Evolutionary conservation across 2,888 invertebrate species (phyloP).

Genomic region (Trachelus tabidus): DNA sequence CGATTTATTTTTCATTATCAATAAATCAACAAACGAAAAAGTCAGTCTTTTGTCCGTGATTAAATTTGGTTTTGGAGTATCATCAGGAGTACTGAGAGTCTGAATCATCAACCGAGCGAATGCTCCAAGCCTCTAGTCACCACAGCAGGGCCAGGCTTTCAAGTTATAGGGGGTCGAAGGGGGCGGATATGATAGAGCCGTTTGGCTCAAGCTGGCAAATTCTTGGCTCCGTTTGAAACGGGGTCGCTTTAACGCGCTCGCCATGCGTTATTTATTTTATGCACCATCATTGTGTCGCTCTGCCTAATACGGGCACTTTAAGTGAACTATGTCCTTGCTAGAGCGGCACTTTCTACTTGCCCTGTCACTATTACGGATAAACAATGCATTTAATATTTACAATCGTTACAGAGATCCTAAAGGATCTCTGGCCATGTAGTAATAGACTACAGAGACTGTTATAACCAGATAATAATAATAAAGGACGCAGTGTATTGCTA

Average conservation of each 20-base stretch:
- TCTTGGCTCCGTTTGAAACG: conserved; percentile 50
- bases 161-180: not conserved
- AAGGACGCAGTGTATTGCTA: not conserved
- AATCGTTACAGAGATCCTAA: not conserved
- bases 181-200: conserved; percentile 28
- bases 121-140: not conserved
- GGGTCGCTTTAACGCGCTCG: conserved; percentile 42
- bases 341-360: not conserved
- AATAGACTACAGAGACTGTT: not conserved
- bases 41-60: not conserved
- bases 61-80: not conserved
- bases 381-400: not conserved
- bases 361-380: not conserved
- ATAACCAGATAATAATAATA: not conserved
- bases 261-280: conserved; percentile 47
- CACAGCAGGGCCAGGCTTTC: not conserved
- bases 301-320: conserved; percentile 34
- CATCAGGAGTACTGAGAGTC: not conserved
- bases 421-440: not conserved
- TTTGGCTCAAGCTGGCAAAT: conserved; percentile 52
- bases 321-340: not conserved
- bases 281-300: conserved; percentile 35
- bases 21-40: not conserved
- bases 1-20: not conserved
- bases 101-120: not conserved